Evolutionary conservation across 2,888 invertebrate species (phyloP).

Genomic region (Eurytoma californica): DNA sequence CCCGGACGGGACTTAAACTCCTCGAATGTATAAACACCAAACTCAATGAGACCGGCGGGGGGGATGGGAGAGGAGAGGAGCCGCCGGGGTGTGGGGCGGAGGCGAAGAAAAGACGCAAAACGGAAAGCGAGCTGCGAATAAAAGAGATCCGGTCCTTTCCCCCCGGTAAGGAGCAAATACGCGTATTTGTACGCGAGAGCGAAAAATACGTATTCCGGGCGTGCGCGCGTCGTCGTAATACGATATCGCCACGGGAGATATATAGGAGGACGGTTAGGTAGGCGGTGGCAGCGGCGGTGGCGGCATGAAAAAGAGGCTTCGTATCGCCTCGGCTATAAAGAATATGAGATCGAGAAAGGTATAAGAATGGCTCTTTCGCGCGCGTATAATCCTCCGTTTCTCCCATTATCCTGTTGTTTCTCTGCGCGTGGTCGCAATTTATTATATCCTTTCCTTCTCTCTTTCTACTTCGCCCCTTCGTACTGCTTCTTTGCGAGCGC

Average conservation of each 20-base stretch:
- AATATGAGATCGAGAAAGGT: conserved; percentile 63
- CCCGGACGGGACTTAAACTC: background rate
- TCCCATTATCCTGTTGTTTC: conserved; percentile 71
- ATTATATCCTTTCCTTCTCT: conserved; percentile 57
- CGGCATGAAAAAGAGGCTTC: conserved; percentile 51
- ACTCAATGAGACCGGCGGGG: background rate
- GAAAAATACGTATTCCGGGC: conserved; percentile 47
- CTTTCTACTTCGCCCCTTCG: background rate
- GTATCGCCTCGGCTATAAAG: conserved; percentile 58
- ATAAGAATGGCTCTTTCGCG: conserved; percentile 61
- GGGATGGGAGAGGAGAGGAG: background rate
- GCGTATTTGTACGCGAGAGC: conserved; percentile 3
- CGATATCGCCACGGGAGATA: conserved; percentile 51
- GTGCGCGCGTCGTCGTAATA: conserved; percentile 51
- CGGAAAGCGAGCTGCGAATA: background rate
- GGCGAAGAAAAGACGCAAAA: background rate
- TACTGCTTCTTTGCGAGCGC: background rate
- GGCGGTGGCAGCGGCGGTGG: background rate
- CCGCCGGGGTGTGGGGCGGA: background rate
- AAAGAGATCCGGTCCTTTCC: background rate
- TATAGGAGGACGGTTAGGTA: conserved; percentile 37
- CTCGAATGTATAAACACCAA: background rate
- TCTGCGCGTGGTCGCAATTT: conserved; percentile 68
- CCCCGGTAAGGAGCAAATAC: conserved; percentile 35
- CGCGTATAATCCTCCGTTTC: conserved; percentile 69